Conservation (phyloP, 2,888 invertebrate species). For the Athripsodes cinereus region DNA sequence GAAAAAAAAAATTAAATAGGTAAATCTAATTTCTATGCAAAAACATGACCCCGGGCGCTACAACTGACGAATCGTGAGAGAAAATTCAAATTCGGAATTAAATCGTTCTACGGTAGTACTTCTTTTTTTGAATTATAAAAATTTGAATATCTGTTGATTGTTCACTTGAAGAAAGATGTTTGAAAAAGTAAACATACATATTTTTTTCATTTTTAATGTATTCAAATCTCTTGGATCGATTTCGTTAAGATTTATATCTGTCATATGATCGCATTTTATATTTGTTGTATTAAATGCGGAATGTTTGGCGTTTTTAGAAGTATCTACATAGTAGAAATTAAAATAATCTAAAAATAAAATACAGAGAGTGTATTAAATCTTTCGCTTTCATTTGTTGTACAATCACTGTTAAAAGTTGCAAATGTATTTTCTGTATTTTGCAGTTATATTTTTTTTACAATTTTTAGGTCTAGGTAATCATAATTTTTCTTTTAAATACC, state of each 20-base stretch:
- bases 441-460: too few species aligned
- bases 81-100: slow-evolving; percentile 10
- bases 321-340: too few species aligned
- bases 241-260: neutral
- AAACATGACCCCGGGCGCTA: slow-evolving; percentile 18
- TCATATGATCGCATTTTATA: neutral
- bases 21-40: slow-evolving; percentile 12
- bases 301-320: too few species aligned
- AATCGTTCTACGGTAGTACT: neutral
- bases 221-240: neutral
- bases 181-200: neutral
- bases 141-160: slow-evolving; percentile 6
- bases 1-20: neutral
- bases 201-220: neutral
- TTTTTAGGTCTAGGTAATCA: too few species aligned
- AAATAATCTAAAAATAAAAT: too few species aligned
- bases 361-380: too few species aligned
- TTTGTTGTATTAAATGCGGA: neutral
- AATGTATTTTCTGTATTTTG: too few species aligned
- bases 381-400: too few species aligned
- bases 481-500: too few species aligned
- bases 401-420: too few species aligned
- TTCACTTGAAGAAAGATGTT: slow-evolving; percentile 8
- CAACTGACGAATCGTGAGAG: slow-evolving; percentile 21
- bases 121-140: neutral